phyloP scores from a whole-genome alignment of 2,113 vertebrate species.

The Puntigrus tetrazona region DNA sequence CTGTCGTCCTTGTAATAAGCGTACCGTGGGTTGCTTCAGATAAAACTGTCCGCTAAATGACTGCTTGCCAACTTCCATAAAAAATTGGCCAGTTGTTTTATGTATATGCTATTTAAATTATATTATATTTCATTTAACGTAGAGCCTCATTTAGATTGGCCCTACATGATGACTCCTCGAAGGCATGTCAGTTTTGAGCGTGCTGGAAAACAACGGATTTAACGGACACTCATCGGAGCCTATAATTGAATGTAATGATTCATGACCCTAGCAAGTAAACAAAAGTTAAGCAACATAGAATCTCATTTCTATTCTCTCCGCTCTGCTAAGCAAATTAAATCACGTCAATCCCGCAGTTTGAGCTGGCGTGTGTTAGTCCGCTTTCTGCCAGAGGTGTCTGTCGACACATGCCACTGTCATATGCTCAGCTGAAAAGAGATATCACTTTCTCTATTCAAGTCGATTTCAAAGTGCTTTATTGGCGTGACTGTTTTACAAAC shows the following conservation, averaged over 20 bases:
- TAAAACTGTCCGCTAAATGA: neutral
- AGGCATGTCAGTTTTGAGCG: neutral
- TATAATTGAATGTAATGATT: constrained; percentile 62
- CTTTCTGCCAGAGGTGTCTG: constrained; percentile 3
- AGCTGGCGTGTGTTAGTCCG: constrained; percentile 21
- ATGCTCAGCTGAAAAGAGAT: neutral
- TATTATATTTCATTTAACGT: constrained; percentile 27
- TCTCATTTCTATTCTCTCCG: constrained; percentile 51
- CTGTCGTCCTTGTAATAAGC: neutral
- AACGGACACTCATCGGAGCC: constrained; percentile 20
- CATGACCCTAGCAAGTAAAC: constrained; percentile 59
- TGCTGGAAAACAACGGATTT: constrained; percentile 25
- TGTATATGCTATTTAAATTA: neutral
- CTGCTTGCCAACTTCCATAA: neutral
- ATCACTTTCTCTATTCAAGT: neutral
- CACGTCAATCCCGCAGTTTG: constrained; percentile 42
- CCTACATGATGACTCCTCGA: neutral
- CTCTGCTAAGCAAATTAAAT: constrained; percentile 54
- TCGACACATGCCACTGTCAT: constrained; percentile 4
- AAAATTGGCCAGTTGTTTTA: neutral
- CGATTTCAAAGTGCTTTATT: neutral
- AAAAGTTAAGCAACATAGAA: constrained; percentile 50
- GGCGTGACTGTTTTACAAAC: constrained; percentile 20
- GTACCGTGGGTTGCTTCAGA: neutral
- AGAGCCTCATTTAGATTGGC: neutral